Base-by-base conservation (phyloP, 2,888 invertebrate genomes). In the Synergus itoensis region DNA sequence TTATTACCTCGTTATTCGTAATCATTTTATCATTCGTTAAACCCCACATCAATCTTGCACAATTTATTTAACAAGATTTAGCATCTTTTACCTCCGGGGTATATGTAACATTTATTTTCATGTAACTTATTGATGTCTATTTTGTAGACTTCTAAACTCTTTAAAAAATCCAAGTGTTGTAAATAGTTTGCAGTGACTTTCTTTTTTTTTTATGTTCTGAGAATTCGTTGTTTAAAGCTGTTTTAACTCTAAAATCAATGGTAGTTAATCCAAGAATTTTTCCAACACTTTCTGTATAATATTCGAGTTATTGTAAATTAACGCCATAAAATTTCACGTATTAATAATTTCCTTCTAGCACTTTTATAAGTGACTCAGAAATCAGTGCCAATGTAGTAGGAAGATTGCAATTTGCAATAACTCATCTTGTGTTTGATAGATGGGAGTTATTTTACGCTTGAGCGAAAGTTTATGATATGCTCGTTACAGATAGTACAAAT, bases 371-470 rank as follows among this genome's bases (percentile, higher is more conserved):
- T 62, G 21, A 28, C 18, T 62, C 28, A 21, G 60, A 62, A 62
- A 28, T 62, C 18, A 62, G 60, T 62, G 14, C 60, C 60, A 62
- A 28, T 12, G 60, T 14, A 62, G 18, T 21, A 21, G 60, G 21
- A 62, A 62, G 21, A 62, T 28, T 62, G 60, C 28, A 48, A 69
- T 69, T 69, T 69, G 69, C 69, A 69, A 69, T 69, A 69, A 69
- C 45, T 69, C 69, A 69, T 62, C 21, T 14, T 21, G 16, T 8
- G 43, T 48, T 69, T 69, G 69, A 69, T 62, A 18, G 60, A 28
- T 62, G 60, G 60, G 12, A 62, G 53, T 62, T 62, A 21, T 69
- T 69, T 45, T 45, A 45, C 18, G 69, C 21, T 45, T 28, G 45
- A 69, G 43, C 45, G 69, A 69, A 69, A 69, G 69, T 69, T 69